These are phyloP conservation scores for Sphecodes monilicornis DNA, from an alignment of 2,888 invertebrate species.

Conservation along the genomic window DNA sequence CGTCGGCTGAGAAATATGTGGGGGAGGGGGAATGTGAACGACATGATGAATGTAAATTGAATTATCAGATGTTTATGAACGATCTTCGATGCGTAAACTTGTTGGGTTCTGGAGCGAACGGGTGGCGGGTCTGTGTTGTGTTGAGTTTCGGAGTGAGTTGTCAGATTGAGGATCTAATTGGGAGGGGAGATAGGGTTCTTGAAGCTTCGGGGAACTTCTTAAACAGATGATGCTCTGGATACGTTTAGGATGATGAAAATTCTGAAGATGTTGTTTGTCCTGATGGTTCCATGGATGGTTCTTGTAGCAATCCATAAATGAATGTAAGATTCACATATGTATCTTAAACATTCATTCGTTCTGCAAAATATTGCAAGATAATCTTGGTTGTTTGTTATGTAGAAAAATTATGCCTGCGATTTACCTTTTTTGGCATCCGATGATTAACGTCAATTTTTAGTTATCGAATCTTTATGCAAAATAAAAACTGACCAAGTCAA, in stretches of 20 bases:
- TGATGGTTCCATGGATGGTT: neutral
- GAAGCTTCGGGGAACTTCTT: neutral
- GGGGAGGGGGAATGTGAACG: neutral
- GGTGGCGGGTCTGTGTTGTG: neutral
- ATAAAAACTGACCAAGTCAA: no score
- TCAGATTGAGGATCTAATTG: neutral
- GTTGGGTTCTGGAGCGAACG: neutral
- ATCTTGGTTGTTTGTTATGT: no score
- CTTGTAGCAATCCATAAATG: neutral
- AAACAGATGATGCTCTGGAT: neutral
- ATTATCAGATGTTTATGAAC: constrained; percentile 6
- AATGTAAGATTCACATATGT: no score
- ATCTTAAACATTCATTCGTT: neutral
- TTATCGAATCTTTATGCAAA: no score
- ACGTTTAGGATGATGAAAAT: neutral
- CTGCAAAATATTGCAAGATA: no score
- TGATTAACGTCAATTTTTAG: no score
- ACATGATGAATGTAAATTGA: constrained; percentile 8
- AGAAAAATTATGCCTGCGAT: no score
- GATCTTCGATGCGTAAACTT: constrained; percentile 6
- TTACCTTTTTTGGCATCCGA: no score
- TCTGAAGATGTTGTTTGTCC: neutral
- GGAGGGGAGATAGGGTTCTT: neutral
- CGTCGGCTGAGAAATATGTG: neutral
- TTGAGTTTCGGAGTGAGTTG: neutral